Evolutionary conservation across 1,140 invertebrate genomes (phyloP).

Genomic region (Drosophila elegans): DNA sequence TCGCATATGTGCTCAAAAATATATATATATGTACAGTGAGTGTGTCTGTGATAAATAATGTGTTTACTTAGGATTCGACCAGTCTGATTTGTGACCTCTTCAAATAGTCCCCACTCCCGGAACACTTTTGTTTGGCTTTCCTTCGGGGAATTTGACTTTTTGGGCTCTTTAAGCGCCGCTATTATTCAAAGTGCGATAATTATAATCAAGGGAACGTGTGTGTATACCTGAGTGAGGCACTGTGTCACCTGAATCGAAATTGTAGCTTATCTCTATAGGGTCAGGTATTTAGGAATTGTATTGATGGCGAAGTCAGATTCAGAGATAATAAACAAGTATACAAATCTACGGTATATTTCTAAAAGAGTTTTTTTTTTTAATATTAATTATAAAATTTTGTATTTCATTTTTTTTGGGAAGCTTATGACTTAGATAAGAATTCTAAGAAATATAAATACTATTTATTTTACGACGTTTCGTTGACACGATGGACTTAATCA

Average conservation of each 20-base stretch:
- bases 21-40: constrained; percentile 3
- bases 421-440: too few species aligned
- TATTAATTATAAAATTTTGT: neutral
- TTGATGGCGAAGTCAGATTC: neutral
- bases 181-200: constrained; percentile 24
- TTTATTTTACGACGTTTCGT: neutral
- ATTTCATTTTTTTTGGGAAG: too few species aligned
- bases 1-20: neutral
- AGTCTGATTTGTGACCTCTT: constrained; percentile 72
- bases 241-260: constrained; percentile 20
- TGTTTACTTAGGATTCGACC: constrained; percentile 82
- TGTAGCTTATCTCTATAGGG: constrained; percentile 4
- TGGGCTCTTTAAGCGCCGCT: constrained; percentile 24
- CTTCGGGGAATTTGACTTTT: constrained; percentile 19
- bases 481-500: neutral
- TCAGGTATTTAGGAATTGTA: constrained; percentile 1
- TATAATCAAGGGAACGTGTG: constrained; percentile 20
- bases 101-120: constrained; percentile 53
- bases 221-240: neutral
- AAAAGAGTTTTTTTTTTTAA: neutral
- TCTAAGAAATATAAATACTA: neutral
- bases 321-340: neutral
- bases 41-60: constrained; percentile 78
- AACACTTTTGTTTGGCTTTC: constrained; percentile 34
- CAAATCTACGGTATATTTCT: neutral